Evolutionary conservation across 37 sponge, comb jelly and placozoan species (phyloP).

Genomic region (Halichondria panicea): DNA sequence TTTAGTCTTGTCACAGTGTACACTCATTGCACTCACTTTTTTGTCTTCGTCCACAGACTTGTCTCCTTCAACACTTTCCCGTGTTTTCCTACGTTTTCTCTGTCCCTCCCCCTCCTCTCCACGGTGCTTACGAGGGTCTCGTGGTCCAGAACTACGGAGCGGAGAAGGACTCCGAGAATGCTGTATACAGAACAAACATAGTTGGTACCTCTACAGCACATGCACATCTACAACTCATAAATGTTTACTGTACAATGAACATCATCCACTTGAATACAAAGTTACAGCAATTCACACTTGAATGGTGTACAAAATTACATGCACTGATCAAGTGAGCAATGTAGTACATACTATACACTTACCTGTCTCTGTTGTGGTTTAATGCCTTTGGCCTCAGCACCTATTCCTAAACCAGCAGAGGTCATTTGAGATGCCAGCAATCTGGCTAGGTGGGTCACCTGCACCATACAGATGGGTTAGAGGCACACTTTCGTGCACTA

Average conservation of each 20-base stretch:
- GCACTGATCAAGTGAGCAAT: too few relatives aligned
- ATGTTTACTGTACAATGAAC: too few relatives aligned
- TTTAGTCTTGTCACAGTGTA: too few relatives aligned
- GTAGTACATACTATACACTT: too few relatives aligned
- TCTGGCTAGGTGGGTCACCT: constrained; percentile 83
- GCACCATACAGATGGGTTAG: neutral
- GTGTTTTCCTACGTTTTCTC: neutral
- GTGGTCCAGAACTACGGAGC: too few relatives aligned
- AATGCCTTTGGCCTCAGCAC: constrained; percentile 50
- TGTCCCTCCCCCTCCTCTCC: constrained; percentile 1
- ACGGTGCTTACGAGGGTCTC: constrained; percentile 28
- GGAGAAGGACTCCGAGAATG: constrained; percentile 29
- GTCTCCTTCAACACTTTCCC: neutral
- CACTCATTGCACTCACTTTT: neutral
- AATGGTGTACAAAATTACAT: too few relatives aligned
- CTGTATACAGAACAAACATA: too few relatives aligned
- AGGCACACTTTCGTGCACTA: neutral
- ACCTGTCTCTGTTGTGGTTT: constrained; percentile 15
- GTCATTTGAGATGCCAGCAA: constrained; percentile 94
- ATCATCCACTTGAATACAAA: neutral
- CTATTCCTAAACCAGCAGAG: constrained; percentile 68
- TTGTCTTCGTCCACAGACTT: too few relatives aligned
- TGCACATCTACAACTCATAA: too few relatives aligned
- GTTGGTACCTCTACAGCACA: too few relatives aligned
- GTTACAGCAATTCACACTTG: neutral